These are phyloP conservation scores for Ophiodon elongatus DNA, from an alignment of 2,113 vertebrate genomes.

Conservation along the genomic window DNA sequence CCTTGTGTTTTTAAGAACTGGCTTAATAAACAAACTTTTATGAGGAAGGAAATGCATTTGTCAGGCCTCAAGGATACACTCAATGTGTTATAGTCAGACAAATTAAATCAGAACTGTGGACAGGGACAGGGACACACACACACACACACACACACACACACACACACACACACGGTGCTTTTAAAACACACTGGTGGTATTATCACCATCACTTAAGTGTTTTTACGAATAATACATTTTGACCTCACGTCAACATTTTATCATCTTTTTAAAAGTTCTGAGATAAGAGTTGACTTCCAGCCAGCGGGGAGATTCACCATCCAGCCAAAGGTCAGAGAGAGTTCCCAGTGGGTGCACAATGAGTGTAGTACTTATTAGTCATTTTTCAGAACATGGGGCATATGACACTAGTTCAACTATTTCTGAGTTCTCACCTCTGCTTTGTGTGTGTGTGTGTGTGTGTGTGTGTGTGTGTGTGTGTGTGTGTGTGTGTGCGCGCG, in stretches of 20 bases:
- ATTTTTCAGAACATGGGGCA: not conserved
- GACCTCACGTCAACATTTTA: not conserved
- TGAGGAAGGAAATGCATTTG: not conserved
- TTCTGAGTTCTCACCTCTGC: not conserved
- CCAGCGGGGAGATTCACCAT: not conserved
- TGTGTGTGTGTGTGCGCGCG: not conserved
- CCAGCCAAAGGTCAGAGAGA: not conserved
- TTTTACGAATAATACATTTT: not conserved
- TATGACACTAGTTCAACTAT: not conserved
- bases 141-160: too few species aligned
- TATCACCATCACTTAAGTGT: not conserved
- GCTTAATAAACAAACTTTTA: not conserved
- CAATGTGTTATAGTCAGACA: not conserved
- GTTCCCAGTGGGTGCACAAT: not conserved
- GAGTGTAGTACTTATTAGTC: not conserved
- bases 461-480: constrained; percentile 1
- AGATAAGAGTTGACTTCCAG: not conserved
- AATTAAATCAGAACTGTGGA: too few species aligned
- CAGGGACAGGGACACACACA: too few species aligned
- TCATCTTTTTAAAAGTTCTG: not conserved
- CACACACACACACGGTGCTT: not conserved
- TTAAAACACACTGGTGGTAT: too few species aligned
- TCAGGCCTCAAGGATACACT: not conserved
- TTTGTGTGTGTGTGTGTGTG: not conserved
- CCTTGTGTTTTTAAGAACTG: not conserved